Base-by-base conservation (phyloP, 92 coral and sea anemone species). In the Porites rus region DNA sequence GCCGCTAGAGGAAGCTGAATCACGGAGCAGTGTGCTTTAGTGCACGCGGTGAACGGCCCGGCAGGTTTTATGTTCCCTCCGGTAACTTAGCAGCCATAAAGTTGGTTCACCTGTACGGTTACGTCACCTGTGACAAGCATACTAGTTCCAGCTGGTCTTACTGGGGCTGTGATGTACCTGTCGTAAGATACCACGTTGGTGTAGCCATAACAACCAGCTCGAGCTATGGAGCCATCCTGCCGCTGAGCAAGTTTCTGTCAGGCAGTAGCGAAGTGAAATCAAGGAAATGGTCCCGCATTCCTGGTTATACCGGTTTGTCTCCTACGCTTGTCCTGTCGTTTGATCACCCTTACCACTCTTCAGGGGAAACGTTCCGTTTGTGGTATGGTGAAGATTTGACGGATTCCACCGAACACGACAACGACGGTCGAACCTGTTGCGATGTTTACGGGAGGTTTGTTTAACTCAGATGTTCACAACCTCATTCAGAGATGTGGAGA, bases 291-390 rank as follows among this genome's bases (percentile, higher is more conserved):
- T 61, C 65, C 17, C 65, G 11, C 17, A 10, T 61, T 61, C 65
- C 65, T 61, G 65, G 65, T 61, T 61, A 61, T 61, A 61, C 65
- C 65, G 65, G 65, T 61, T 7, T 61, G 65, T 61, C 65, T 61
- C 0, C 65, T 61, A 0, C 11, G 13, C 65, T 61, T 61, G 65
- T 61, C 65, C 65, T 61, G 1, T 61, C 65, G 13, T 61, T 61
- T 61, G 65, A 12, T 61, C 18, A 61, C 65, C 65, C 20, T 61
- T 61, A 61, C 65, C 12, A 61, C 17, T 61, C 65, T 12, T 61
- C 14, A 61, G 65, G 16, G 31, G 31, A 28, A 28, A 28, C 31
- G 31, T 28, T 28, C 0, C 31, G 31, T 28, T 28, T 28, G 31
- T 28, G 31, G 31, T 28, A 28, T 28, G 31, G 31, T 28, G 31